Evolutionary conservation across 2,888 invertebrate species (phyloP).

Genomic region (Drosophila setosimentum): DNA sequence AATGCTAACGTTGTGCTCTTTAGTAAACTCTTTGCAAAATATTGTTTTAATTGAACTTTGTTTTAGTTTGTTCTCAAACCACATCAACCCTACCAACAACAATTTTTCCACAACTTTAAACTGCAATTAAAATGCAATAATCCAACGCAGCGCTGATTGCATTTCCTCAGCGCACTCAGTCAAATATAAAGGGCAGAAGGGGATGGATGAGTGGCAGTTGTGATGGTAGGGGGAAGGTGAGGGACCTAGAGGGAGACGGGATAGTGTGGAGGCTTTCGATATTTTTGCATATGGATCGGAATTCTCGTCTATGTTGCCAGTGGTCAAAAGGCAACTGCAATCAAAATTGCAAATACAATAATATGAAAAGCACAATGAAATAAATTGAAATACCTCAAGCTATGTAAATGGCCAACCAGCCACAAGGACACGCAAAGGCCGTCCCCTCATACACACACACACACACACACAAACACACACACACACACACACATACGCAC

Average conservation of each 20-base stretch:
- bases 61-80: constrained; percentile 8
- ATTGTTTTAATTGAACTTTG: constrained; percentile 57
- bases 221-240: background rate
- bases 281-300: constrained; percentile 65
- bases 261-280: constrained; percentile 37
- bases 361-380: constrained; percentile 82
- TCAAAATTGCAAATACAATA: constrained; percentile 81
- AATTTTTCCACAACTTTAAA: constrained; percentile 15
- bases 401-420: constrained; percentile 70
- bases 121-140: constrained; percentile 55
- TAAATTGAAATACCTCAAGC: constrained; percentile 81
- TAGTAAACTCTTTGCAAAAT: constrained; percentile 63
- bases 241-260: background rate
- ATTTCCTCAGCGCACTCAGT: constrained; percentile 32
- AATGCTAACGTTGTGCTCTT: constrained; percentile 55
- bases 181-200: constrained; percentile 14
- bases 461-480: constrained; percentile 12
- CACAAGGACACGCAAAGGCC: constrained; percentile 46
- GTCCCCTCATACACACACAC: constrained; percentile 30
- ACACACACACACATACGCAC: constrained; percentile 15
- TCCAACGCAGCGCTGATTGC: constrained; percentile 43
- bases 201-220: background rate
- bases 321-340: constrained; percentile 76
- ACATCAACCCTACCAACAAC: background rate
- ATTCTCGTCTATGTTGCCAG: constrained; percentile 42